Evolutionary conservation across 2,797 vertebrate genomes (phyloP).

Genomic region (Vipera latastei): DNA sequence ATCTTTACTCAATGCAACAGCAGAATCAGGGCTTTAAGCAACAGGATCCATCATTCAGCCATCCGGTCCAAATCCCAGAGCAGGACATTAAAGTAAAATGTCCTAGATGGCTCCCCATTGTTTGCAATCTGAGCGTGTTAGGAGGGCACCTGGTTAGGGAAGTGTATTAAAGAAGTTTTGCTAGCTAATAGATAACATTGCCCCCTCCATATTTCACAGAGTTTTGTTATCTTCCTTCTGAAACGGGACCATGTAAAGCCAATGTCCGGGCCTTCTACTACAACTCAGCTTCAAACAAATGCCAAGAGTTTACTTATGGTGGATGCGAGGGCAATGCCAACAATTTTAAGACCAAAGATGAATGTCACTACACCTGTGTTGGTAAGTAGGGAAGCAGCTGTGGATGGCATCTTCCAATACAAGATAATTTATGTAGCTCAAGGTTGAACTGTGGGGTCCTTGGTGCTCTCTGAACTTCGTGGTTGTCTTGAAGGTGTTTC

Average conservation of each 20-base stretch:
- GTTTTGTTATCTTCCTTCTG: not conserved
- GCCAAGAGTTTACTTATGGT: not conserved
- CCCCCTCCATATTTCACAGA: not conserved
- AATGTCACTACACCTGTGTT: not conserved
- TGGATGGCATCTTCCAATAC: accelerated
- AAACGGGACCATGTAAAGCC: accelerated
- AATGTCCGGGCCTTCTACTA: not conserved
- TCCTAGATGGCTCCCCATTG: too few species aligned
- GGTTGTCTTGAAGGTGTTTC: too few species aligned
- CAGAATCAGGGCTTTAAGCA: too few species aligned
- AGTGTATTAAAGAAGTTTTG: not conserved
- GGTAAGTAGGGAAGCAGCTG: not conserved
- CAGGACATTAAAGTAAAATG: too few species aligned
- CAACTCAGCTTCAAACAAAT: accelerated
- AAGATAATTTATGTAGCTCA: not conserved
- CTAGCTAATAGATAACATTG: too few species aligned
- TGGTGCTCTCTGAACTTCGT: too few species aligned
- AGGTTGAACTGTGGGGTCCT: accelerated
- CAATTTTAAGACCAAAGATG: not conserved
- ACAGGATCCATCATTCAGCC: too few species aligned
- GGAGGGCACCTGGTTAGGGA: too few species aligned
- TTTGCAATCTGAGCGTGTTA: too few species aligned
- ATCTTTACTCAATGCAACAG: too few species aligned
- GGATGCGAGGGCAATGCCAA: not conserved
- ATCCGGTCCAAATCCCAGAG: too few species aligned